Conservation (phyloP, 35 echinoderm and acorn worm genomes). For the Strongylocentrotus purpuratus region DNA sequence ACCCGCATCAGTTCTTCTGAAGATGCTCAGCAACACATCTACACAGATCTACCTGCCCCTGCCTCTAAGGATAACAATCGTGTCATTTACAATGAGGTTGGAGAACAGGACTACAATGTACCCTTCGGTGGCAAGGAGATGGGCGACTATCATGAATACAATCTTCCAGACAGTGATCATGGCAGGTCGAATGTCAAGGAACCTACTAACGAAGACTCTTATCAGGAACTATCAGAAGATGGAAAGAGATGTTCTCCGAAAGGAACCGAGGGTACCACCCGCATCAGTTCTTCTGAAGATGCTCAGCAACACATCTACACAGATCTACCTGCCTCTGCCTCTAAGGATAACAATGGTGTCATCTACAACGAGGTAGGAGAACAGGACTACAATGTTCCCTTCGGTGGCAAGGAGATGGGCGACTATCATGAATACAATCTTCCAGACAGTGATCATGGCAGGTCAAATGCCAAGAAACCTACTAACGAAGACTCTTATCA, state of each 20-base stretch:
- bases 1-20: neutral
- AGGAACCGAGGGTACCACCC: neutral
- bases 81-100: conserved; percentile 10
- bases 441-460: neutral
- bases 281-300: neutral
- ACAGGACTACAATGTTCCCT: conserved; percentile 12
- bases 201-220: neutral
- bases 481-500: neutral
- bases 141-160: conserved; percentile 27
- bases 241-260: neutral
- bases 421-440: conserved; percentile 31
- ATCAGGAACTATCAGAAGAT: neutral
- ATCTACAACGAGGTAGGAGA: conserved; percentile 23
- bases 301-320: neutral
- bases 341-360: neutral
- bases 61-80: neutral
- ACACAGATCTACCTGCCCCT: neutral
- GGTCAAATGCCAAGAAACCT: neutral
- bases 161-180: neutral
- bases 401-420: conserved; percentile 23
- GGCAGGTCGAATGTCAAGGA: neutral
- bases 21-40: neutral
- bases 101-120: conserved; percentile 23
- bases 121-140: conserved; percentile 28
- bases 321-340: neutral